These are phyloP conservation scores for Podarcis siculus DNA, from an alignment of 2,797 vertebrate species.

Conservation along the genomic window DNA sequence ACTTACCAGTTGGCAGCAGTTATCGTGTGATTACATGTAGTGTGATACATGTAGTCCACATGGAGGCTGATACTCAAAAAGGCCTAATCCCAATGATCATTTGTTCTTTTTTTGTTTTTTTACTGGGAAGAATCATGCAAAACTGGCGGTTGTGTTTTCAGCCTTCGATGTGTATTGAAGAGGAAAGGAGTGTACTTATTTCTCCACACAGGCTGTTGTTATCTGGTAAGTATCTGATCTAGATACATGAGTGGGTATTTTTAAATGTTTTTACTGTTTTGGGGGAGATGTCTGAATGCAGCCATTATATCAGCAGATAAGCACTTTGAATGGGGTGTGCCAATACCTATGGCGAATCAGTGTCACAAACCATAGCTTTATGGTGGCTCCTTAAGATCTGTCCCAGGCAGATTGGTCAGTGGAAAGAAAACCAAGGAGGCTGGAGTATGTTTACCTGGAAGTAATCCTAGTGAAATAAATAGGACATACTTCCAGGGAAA, in stretches of 20 bases:
- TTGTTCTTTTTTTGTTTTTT: background rate
- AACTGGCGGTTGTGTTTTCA: background rate
- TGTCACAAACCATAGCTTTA: background rate
- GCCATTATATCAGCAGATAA: background rate
- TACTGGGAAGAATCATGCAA: background rate
- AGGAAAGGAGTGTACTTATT: background rate
- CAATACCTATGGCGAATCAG: no score
- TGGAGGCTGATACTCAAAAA: background rate
- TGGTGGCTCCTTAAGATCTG: background rate
- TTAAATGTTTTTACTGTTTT: background rate
- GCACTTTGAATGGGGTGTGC: background rate
- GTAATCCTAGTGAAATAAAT: background rate
- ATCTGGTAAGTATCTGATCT: background rate
- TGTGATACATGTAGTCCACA: background rate
- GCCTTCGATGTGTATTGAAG: background rate
- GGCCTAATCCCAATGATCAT: no score
- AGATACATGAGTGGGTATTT: no score
- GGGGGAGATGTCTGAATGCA: background rate
- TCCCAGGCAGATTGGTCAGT: background rate
- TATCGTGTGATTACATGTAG: no score
- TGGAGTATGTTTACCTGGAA: background rate
- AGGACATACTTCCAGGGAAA: background rate
- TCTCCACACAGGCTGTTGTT: background rate
- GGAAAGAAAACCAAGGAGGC: background rate
- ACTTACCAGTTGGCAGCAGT: background rate